Evolutionary conservation across 2,888 invertebrate species (phyloP).

Genomic region (Acronicta alni): DNA sequence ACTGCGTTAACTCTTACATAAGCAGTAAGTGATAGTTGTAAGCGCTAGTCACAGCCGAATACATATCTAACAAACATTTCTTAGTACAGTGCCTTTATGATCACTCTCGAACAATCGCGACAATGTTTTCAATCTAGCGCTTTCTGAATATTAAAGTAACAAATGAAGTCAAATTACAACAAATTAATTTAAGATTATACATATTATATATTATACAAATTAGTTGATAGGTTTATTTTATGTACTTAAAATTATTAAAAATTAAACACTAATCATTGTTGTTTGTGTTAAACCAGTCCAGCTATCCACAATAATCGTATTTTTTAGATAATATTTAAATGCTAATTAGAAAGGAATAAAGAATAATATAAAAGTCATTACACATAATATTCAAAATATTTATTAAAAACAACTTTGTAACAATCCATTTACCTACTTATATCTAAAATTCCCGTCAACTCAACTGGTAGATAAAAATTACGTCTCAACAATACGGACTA

Average conservation of each 20-base stretch:
- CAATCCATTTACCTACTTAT: background rate
- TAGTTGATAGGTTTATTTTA: conserved; percentile 89
- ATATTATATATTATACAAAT: conserved; percentile 89
- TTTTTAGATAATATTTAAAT: too few relatives aligned
- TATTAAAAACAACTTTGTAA: conserved; percentile 34
- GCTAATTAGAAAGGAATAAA: too few relatives aligned
- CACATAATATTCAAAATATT: conserved; percentile 9
- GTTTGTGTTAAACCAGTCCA: conserved; percentile 55
- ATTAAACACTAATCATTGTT: conserved; percentile 78
- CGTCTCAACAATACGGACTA: background rate
- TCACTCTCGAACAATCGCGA: conserved; percentile 79
- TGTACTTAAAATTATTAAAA: conserved; percentile 89
- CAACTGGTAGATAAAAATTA: background rate
- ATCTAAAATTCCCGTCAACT: background rate
- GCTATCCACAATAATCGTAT: too few relatives aligned
- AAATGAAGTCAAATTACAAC: conserved; percentile 88
- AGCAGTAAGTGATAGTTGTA: conserved; percentile 84
- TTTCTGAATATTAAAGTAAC: conserved; percentile 84
- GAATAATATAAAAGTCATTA: too few relatives aligned
- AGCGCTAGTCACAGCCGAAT: conserved; percentile 86
- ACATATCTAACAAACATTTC: conserved; percentile 72
- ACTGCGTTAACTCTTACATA: conserved; percentile 84
- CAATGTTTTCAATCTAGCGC: conserved; percentile 83
- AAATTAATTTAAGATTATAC: conserved; percentile 89
- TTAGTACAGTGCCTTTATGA: conserved; percentile 81